These are phyloP conservation scores for Cydia pomonella DNA, from an alignment of 1,140 invertebrate species.

Conservation along the genomic window DNA sequence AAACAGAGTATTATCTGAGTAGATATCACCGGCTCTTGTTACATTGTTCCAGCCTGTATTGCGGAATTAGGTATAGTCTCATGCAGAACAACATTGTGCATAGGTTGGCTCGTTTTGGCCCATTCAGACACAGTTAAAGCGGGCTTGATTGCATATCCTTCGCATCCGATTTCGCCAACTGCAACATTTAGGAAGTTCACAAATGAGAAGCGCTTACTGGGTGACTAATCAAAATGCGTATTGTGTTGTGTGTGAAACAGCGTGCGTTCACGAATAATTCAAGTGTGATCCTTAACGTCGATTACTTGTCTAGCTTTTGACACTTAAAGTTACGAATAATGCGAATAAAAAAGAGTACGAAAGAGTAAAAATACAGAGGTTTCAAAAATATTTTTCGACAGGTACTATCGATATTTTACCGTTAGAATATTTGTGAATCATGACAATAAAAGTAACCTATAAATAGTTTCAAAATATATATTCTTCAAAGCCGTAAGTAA, in stretches of 20 bases:
- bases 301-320: background rate
- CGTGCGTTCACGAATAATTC: background rate
- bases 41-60: constrained; percentile 2
- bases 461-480: too few species aligned
- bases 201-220: constrained; percentile 10
- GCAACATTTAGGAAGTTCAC: constrained; percentile 11
- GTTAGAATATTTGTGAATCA: too few species aligned
- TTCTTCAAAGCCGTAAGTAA: too few species aligned
- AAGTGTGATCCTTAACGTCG: background rate
- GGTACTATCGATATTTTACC: too few species aligned
- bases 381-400: too few species aligned
- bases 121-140: constrained; percentile 25
- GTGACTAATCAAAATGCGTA: constrained; percentile 23
- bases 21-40: background rate
- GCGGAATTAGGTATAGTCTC: constrained; percentile 9
- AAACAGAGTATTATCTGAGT: background rate
- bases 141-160: constrained; percentile 31
- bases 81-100: constrained; percentile 1
- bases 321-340: background rate
- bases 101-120: constrained; percentile 17
- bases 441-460: too few species aligned
- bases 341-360: too few species aligned
- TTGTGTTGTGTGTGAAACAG: background rate
- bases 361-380: too few species aligned
- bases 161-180: constrained; percentile 11